Evolutionary conservation across 1,140 invertebrate genomes (phyloP).

Genomic region (Patella vulgata): DNA sequence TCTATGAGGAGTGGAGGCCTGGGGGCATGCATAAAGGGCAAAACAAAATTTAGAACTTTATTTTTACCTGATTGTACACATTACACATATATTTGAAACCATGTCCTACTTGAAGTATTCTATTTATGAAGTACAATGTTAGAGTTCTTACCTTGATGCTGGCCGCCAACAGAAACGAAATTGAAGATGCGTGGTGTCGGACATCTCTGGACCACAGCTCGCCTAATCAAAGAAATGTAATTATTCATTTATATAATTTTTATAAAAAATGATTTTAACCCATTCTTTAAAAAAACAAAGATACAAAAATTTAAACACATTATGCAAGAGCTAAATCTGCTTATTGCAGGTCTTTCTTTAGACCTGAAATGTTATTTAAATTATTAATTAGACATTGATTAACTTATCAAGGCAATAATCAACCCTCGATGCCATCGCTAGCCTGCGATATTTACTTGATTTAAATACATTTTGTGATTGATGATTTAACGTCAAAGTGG

Average conservation of each 20-base stretch:
- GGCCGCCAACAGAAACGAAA: slow-evolving; percentile 92
- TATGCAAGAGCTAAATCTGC: too few species aligned
- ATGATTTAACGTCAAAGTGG: too few species aligned
- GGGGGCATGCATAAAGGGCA: not conserved
- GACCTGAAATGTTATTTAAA: too few species aligned
- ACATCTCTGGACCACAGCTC: slow-evolving; percentile 93
- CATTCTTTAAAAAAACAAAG: slow-evolving; percentile 17
- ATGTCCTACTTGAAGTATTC: not conserved
- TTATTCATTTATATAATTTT: too few species aligned
- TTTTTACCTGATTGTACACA: too few species aligned
- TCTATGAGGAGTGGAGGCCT: not conserved
- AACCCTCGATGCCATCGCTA: too few species aligned
- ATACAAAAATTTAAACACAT: slow-evolving; percentile 1
- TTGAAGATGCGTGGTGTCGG: slow-evolving; percentile 84
- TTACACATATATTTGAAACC: not conserved
- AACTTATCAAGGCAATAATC: too few species aligned
- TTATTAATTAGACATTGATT: too few species aligned
- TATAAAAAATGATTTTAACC: slow-evolving; percentile 6
- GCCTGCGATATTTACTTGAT: too few species aligned
- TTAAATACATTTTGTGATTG: too few species aligned
- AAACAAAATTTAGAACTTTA: too few species aligned
- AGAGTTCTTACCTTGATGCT: slow-evolving; percentile 88
- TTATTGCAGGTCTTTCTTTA: too few species aligned
- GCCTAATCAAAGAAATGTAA: slow-evolving; percentile 73
- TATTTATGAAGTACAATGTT: not conserved